Base-by-base conservation (phyloP, 2,797 vertebrate species). In the Epinephelus awoara region DNA sequence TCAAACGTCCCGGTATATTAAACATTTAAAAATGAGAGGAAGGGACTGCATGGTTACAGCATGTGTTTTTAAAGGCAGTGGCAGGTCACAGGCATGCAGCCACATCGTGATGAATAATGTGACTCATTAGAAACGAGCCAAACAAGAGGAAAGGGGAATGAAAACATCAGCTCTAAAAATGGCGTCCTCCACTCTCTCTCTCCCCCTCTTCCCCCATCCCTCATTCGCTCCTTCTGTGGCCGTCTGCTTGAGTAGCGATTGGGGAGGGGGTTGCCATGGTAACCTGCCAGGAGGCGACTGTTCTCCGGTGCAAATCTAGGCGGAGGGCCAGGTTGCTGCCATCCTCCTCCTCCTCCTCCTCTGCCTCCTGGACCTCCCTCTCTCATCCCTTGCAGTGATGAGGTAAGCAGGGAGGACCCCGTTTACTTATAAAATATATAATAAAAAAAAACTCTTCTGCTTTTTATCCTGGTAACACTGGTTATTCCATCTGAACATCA, bases 141-240 rank as follows among this genome's bases (percentile, higher is more conserved):
- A 82, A 89, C 52, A 42, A 58, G 69, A 75, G 34, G 64, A 65
- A 25, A 72, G 1, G 12, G 47, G 67, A 70, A 83, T 65, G 46
- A 88, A 88, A 92, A 81, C 82, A 85, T 67, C 77, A 54, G 79
- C 27, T 83, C 88, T 89, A 94, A 91, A 93, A 88, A 92, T 88
- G 91, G 81, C 74, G 18, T 68, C 79, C 59, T 25, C 44, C 75
- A 13, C 56, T 68, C 55, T 7, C 62, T 5, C 74, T 25, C 59
- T 52, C 69, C 17, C 55, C 50, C 69, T 19, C 55, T 38, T 21
- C 64, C 67, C 72, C 52, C 40, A 49, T 64, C 68, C 27, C 59
- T 71, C 72, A 19, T 79, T 58, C 9, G 65, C 85, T 85, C 62
- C 74, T 77, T 82, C 84, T 87, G 80, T 77, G 54, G 72, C 82